Conservation (phyloP, 1,140 invertebrate genomes). For the Drosophila lacertosa region DNA sequence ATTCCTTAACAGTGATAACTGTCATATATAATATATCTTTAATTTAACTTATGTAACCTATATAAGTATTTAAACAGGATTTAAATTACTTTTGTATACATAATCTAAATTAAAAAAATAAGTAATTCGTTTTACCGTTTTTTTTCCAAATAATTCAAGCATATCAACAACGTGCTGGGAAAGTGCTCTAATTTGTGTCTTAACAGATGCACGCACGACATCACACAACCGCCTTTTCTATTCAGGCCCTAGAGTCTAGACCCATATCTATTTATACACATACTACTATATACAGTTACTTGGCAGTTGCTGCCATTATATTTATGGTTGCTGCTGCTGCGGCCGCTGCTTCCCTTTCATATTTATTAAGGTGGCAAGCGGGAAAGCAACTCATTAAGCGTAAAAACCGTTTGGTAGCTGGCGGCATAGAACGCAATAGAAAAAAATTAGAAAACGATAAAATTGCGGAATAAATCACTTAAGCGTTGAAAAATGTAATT, state of each 20-base stretch:
- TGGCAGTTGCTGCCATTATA: constrained; percentile 44
- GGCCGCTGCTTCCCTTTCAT: constrained; percentile 48
- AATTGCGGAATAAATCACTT: constrained; percentile 82
- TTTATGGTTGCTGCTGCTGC: constrained; percentile 34
- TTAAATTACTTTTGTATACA: too few relatives aligned
- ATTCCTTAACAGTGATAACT: too few relatives aligned
- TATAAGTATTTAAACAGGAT: too few relatives aligned
- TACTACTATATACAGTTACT: constrained; percentile 11
- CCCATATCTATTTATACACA: background rate
- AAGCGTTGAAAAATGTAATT: constrained; percentile 81
- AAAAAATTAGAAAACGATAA: constrained; percentile 82
- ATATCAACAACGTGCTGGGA: constrained; percentile 44
- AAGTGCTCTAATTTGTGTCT: constrained; percentile 65
- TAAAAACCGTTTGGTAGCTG: constrained; percentile 15
- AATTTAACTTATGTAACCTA: too few relatives aligned
- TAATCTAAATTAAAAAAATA: background rate
- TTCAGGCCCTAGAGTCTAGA: background rate
- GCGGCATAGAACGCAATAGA: constrained; percentile 35
- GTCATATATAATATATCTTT: too few relatives aligned
- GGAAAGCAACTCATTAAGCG: constrained; percentile 61
- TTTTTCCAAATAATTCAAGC: constrained; percentile 47
- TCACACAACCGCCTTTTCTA: constrained; percentile 12
- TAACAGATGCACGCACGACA: constrained; percentile 51
- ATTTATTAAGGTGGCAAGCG: constrained; percentile 52
- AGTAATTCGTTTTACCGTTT: constrained; percentile 10